Conservation (phyloP, 1,140 invertebrate species). For the Pseudomyrmex pallidus region DNA sequence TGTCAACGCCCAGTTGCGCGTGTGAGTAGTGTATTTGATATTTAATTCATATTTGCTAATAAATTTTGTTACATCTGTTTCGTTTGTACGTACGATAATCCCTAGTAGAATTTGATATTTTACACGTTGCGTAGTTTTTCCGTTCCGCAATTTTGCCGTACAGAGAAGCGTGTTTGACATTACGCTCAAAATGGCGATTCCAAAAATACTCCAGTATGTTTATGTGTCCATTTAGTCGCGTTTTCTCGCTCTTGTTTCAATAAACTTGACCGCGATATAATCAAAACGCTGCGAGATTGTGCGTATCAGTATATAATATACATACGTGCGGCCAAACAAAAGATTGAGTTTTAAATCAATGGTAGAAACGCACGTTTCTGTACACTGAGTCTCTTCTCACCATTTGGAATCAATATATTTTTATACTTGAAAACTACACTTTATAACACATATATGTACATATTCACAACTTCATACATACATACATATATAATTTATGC, state of each 20-base stretch:
- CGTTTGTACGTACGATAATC: not conserved
- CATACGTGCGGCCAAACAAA: too few relatives aligned
- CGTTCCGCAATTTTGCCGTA: slow-evolving; percentile 1
- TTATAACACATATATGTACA: too few relatives aligned
- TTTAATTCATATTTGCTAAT: slow-evolving; percentile 52
- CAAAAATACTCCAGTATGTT: slow-evolving; percentile 74
- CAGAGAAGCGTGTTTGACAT: slow-evolving; percentile 58
- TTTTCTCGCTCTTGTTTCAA: not conserved
- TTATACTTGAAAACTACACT: too few relatives aligned
- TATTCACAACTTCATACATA: too few relatives aligned
- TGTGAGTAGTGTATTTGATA: slow-evolving; percentile 75
- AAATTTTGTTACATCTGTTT: not conserved
- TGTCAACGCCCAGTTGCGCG: slow-evolving; percentile 82
- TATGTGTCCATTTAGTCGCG: slow-evolving; percentile 33
- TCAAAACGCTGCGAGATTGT: not conserved
- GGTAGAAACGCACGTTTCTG: too few relatives aligned
- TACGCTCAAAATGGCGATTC: slow-evolving; percentile 79
- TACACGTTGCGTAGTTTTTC: not conserved
- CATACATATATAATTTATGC: too few relatives aligned
- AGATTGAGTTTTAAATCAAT: too few relatives aligned
- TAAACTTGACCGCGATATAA: not conserved
- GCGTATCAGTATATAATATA: not conserved
- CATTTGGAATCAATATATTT: too few relatives aligned
- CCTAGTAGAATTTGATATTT: not conserved
- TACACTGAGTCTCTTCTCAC: too few relatives aligned